Conservation (phyloP, 2,113 vertebrate genomes). For the Struthidea cinerea region DNA sequence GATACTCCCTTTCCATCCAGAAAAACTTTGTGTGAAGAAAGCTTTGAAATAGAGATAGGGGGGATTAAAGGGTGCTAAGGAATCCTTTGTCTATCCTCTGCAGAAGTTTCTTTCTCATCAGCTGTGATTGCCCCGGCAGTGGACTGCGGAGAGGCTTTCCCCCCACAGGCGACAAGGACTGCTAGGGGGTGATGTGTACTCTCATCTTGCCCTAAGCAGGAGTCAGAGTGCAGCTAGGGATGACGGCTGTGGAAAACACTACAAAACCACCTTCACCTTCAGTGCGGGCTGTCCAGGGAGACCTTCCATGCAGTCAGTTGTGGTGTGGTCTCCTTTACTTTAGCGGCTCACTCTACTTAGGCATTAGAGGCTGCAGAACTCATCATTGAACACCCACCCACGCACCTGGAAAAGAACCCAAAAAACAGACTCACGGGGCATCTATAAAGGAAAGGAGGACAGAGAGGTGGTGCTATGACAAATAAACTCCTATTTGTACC, state of each 20-base stretch:
- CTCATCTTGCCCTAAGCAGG: neutral
- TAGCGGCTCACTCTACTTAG: neutral
- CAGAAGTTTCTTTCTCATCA: neutral
- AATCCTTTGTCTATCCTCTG: neutral
- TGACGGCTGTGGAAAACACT: neutral
- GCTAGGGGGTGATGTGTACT: neutral
- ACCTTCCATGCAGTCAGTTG: neutral
- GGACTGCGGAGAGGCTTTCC: neutral
- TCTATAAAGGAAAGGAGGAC: neutral
- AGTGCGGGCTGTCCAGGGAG: neutral
- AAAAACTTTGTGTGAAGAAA: neutral
- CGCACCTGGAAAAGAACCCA: rapidly evolving
- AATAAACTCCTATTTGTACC: neutral
- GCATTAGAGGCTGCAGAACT: neutral
- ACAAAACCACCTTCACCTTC: neutral
- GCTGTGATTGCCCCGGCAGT: neutral
- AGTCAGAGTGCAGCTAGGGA: neutral
- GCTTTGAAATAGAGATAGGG: neutral
- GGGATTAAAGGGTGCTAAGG: neutral
- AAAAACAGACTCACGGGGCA: neutral
- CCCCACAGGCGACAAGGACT: rapidly evolving
- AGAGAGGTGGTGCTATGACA: neutral
- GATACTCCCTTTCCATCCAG: neutral
- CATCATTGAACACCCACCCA: neutral
- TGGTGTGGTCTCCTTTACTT: neutral